Evolutionary conservation across 2,797 vertebrate genomes (phyloP), one percentile per base, ranked within the genome.

Genomic region (Pelobates cultripes): DNA sequence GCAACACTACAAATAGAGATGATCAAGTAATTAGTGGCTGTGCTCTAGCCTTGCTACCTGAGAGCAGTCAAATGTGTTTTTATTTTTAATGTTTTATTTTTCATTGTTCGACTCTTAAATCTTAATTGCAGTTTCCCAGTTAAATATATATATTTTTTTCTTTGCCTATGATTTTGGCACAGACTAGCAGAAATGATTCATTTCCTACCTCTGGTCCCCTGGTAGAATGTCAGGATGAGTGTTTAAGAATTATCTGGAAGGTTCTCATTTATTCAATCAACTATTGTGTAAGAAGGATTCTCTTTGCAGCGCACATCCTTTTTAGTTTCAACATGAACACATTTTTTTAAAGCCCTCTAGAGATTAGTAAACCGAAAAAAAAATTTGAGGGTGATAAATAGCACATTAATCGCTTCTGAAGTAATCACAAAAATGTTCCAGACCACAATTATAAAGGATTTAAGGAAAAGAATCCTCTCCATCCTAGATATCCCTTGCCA

Each of bases 121-220:
- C 47, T 51, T 51, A 51, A 51, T 51, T 51, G 3, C 47, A 5
- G 47, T 1, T 51, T 51, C 3, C 47, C 47, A 51, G 47, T 51
- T 5, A 51, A 5, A 51, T 51, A 51, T 10, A 51, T 70, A 3
- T 66, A 28, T 66, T 67, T 79, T 15, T 40, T 68, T 15, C 13
- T 57, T 57, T 68, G 51, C 43, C 74, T 68, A 40, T 43, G 14
- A 15, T 69, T 75, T 74, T 57, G 43, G n/a, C 55, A 80, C 53
- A 69, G 42, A 57, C 43, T 44, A 57, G 43, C 53, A 78, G 12
- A 79, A 45, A 74, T 80, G 78, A 74, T 74, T 80, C 71, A 80
- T 60, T 80, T 80, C 78, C 78, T 74, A 60, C 43, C 17, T 17
- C 4, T 57, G 63, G 78, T 57, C 63, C 61, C 78, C 43, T 45